A percentile compares a stretch with the other conserved stretches of the same genome.
These are phyloP conservation scores for Elgonia sp. DNA, from an alignment of 2,888 invertebrate genomes.

Conservation along the genomic window DNA sequence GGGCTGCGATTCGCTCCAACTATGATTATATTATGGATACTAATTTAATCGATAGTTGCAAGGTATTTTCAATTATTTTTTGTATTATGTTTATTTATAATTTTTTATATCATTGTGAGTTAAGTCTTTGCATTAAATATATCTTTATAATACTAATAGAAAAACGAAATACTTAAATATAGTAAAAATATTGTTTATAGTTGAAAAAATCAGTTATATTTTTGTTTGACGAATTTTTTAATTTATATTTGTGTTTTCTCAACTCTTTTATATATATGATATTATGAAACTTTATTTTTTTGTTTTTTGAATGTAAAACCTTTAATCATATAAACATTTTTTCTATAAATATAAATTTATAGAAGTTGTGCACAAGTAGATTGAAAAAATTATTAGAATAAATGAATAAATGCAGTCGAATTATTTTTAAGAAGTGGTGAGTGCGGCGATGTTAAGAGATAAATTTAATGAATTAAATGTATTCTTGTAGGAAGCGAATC, in stretches of 20 bases:
- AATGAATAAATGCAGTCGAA: neutral
- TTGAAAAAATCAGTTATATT: too few species aligned
- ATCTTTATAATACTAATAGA: too few species aligned
- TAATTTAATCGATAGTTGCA: conserved; percentile 96
- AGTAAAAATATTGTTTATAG: too few species aligned
- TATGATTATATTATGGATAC: conserved; percentile 98
- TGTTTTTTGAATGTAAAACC: neutral
- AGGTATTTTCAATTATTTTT: conserved; percentile 86
- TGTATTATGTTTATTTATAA: neutral
- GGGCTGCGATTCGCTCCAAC: conserved; percentile 96
- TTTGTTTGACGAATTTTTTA: too few species aligned
- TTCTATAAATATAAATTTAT: too few species aligned
- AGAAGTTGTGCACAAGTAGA: too few species aligned
- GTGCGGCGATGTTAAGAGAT: neutral
- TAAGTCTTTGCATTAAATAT: too few species aligned
- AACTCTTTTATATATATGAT: neutral
- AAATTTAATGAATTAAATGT: neutral
- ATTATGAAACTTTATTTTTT: neutral
- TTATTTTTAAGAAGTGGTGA: too few species aligned
- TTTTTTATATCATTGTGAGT: neutral
- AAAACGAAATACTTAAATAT: too few species aligned
- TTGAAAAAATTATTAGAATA: neutral
- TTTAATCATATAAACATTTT: too few species aligned
- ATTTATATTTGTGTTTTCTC: too few species aligned
- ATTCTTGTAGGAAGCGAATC: conserved; percentile 90